phyloP scores from a whole-genome alignment of 2,113 vertebrate species.

The Cryptoleucopteryx plumbea region DNA sequence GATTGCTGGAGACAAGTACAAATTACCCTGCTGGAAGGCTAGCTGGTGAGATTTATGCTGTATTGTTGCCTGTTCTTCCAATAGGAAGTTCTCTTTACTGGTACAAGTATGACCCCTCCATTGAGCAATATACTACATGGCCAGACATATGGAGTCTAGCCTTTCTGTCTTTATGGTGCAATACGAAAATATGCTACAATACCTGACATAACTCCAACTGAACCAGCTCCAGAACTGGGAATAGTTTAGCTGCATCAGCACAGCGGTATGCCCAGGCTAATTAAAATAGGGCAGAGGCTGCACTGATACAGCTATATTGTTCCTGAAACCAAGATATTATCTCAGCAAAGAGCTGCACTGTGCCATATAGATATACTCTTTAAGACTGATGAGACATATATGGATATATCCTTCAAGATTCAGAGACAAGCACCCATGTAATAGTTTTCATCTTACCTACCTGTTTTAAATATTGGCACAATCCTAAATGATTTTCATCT shows the following conservation, averaged over 20 bases:
- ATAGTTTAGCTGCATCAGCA: conserved; percentile 45
- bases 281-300: conserved; percentile 60
- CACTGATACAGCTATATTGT: background rate
- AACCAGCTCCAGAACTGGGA: conserved; percentile 38
- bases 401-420: background rate
- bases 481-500: background rate
- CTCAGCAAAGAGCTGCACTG: conserved; percentile 3
- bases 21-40: background rate
- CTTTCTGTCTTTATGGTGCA: conserved; percentile 20
- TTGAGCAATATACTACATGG: background rate
- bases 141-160: conserved; percentile 27
- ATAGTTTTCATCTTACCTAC: conserved; percentile 5
- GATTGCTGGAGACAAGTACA: background rate
- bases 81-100: background rate
- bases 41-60: background rate
- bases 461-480: background rate
- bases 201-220: conserved; percentile 44
- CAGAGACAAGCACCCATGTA: background rate
- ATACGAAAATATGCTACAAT: conserved; percentile 19
- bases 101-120: background rate
- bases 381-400: background rate
- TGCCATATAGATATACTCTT: background rate
- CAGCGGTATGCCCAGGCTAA: conserved; percentile 39
- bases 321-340: conserved; percentile 52
- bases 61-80: background rate